Evolutionary conservation across 2,888 invertebrate species (phyloP), one percentile per base, ranked within the genome.

Genomic region (Acleris cristana): DNA sequence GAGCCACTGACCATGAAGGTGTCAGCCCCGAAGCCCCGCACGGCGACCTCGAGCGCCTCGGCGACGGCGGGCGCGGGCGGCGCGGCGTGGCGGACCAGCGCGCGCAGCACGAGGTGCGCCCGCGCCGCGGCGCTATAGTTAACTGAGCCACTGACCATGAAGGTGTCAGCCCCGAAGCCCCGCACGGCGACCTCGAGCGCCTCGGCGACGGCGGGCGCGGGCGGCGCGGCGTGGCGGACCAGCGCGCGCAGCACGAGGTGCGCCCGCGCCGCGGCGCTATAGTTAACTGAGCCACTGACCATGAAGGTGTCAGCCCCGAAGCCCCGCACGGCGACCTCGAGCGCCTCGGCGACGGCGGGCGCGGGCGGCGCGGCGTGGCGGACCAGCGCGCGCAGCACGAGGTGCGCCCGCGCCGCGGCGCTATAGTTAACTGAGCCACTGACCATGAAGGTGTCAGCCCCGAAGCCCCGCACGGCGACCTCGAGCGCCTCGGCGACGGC

Each of bases 81-180:
- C 72, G 95, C 94, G 3, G 96, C 94, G 85, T 97, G 96, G 45
- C 96, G 94, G 81, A 95, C 96, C 51, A 99, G 85, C 0, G 97
- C 96, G 72, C 98, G 93, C 73, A 99, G 88, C 63, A 98, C 86
- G n/a, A 96, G 95, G 87, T 98, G 99, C 44, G 96, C 94, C 69
- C 95, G 93, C 0, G 94, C 91, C 66, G 40, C 40, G 30, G 49
- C 57, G 19, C 30, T n/a, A n/a, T n/a, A n/a, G n/a, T n/a, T n/a
- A n/a, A n/a, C n/a, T n/a, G n/a, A n/a, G n/a, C n/a, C n/a, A n/a
- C 95, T 93, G 83, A 97, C 97, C 64, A 95, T 94, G 98, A 98
- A 99, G 0, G 94, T 94, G 63, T 89, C 87, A 1, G 95, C 95
- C 69, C 95, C 94, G 80, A 97, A 97, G 10, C 97, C 97, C 16